phyloP scores from a whole-genome alignment of 1,140 invertebrate genomes.

The Piezodorus guildinii region DNA sequence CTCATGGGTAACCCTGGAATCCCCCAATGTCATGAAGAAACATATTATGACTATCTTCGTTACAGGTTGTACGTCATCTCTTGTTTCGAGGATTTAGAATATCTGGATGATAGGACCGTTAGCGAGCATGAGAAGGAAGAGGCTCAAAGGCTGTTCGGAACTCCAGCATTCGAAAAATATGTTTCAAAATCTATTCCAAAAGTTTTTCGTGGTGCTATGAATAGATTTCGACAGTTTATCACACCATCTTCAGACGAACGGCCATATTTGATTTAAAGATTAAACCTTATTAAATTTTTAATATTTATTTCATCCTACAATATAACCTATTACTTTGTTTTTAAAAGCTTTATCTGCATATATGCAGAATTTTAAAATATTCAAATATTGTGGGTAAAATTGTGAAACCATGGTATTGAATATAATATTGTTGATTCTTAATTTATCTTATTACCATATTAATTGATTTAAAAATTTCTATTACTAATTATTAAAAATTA shows the following conservation, averaged over 20 bases:
- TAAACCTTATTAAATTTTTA: background rate
- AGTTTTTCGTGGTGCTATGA: background rate
- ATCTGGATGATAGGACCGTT: conserved; percentile 52
- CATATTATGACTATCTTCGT: conserved; percentile 60
- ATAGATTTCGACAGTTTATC: background rate
- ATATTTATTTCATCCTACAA: no score
- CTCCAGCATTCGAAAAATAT: conserved; percentile 40
- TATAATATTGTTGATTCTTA: no score
- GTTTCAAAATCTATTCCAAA: background rate
- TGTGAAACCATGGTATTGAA: no score
- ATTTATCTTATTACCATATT: no score
- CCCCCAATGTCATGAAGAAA: conserved; percentile 60
- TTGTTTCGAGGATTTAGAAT: conserved; percentile 47
- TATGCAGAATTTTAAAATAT: no score
- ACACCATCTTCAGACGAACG: background rate
- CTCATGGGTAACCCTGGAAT: conserved; percentile 69
- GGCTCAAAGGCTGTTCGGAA: conserved; percentile 45
- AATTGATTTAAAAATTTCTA: no score
- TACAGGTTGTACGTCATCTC: conserved; percentile 64
- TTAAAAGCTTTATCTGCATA: no score
- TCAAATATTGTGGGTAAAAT: no score
- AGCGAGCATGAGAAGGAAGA: conserved; percentile 47
- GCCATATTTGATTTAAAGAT: background rate
- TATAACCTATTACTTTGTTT: no score
- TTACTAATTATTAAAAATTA: no score